Evolutionary conservation across 1,140 invertebrate species (phyloP).

Genomic region (Penaeus japonicus): DNA sequence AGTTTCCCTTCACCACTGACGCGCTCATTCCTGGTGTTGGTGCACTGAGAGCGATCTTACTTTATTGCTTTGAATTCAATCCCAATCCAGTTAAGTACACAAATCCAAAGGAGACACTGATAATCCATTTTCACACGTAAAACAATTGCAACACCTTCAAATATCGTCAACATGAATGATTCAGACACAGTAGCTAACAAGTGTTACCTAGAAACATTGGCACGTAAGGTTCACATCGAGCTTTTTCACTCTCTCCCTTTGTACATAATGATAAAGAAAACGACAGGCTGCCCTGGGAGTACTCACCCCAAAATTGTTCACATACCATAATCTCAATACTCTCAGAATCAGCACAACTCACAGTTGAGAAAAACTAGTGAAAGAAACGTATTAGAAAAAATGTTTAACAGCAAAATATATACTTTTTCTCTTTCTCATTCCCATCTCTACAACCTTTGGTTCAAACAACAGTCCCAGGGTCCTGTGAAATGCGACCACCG

Average conservation of each 20-base stretch:
- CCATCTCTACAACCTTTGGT: conserved; percentile 43
- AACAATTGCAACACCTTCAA: conserved; percentile 56
- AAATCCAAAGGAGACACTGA: conserved; percentile 51
- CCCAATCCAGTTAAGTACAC: conserved; percentile 49
- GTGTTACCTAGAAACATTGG: conserved; percentile 56
- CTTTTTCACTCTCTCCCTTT: conserved; percentile 51
- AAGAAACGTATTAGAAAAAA: conserved; percentile 49
- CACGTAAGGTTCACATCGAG: conserved; percentile 55
- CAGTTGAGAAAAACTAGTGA: conserved; percentile 48
- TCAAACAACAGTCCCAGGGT: conserved; percentile 47
- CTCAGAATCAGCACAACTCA: conserved; percentile 49
- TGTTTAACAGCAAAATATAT: conserved; percentile 52
- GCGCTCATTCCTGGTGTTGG: conserved; percentile 4
- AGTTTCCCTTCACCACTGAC: not conserved
- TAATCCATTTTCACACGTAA: conserved; percentile 55
- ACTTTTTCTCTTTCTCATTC: conserved; percentile 22
- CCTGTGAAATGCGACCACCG: conserved; percentile 37
- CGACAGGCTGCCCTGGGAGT: conserved; percentile 53
- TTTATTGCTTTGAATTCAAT: conserved; percentile 54
- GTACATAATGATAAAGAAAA: conserved; percentile 57
- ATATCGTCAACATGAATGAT: conserved; percentile 56
- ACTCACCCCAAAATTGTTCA: conserved; percentile 29
- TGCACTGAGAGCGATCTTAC: conserved; percentile 51
- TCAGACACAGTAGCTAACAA: conserved; percentile 56
- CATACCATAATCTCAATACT: conserved; percentile 44